Evolutionary conservation across 2,888 invertebrate genomes (phyloP).

Genomic region (Pseudoips prasinana): DNA sequence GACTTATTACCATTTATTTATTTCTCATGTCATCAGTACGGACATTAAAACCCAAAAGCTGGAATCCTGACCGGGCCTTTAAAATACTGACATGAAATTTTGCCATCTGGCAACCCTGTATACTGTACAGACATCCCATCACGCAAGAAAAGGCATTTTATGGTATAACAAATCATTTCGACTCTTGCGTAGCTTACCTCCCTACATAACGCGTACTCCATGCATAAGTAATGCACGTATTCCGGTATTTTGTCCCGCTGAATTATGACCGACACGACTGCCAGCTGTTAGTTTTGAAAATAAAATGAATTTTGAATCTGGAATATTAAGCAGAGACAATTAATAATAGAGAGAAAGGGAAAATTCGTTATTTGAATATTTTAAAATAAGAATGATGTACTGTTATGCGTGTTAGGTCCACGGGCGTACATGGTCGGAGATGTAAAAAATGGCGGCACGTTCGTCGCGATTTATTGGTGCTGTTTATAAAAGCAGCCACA

Average conservation of each 20-base stretch:
- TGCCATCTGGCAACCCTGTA: too few species aligned
- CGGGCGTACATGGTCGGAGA: conserved; percentile 3
- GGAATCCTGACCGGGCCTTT: too few species aligned
- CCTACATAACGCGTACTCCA: conserved; percentile 32
- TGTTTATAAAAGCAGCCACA: background rate
- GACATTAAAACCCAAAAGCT: too few species aligned
- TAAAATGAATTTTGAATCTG: conserved; percentile 26
- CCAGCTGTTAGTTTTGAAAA: conserved; percentile 18
- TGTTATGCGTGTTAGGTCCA: background rate
- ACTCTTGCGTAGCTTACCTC: conserved; percentile 26
- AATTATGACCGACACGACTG: conserved; percentile 32
- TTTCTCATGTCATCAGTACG: too few species aligned
- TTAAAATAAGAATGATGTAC: conserved; percentile 10
- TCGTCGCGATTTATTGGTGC: background rate
- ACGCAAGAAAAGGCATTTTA: conserved; percentile 44
- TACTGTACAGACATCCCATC: conserved; percentile 31
- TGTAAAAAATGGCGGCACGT: background rate
- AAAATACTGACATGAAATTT: too few species aligned
- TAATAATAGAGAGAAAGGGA: conserved; percentile 14
- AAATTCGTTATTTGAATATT: conserved; percentile 21
- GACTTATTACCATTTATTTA: too few species aligned
- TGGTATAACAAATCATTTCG: conserved; percentile 51
- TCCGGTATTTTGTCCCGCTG: conserved; percentile 27
- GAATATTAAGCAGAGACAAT: conserved; percentile 39
- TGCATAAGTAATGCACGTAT: conserved; percentile 34